A percentile compares a stretch with the other conserved stretches of the same genome.
phyloP scores from a whole-genome alignment of 2,797 vertebrate species.

The Glyptemys insculpta region DNA sequence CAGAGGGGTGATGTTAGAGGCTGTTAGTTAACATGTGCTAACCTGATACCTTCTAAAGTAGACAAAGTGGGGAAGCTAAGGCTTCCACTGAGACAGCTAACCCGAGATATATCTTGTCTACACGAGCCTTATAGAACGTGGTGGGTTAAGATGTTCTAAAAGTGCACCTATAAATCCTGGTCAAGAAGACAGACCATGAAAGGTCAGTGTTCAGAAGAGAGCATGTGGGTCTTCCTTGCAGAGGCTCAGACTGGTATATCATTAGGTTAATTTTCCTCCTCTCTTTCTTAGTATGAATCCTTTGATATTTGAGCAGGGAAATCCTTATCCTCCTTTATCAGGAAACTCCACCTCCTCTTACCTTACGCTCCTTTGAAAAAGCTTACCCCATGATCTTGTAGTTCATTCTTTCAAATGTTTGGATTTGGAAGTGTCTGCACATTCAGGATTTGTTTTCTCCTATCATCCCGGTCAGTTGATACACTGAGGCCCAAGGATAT shows the following conservation, averaged over 20 bases:
- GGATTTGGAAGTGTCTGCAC: fast-evolving
- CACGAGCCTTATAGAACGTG: slow-evolving; percentile 43
- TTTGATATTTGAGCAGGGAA: slow-evolving; percentile 81
- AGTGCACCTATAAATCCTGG: slow-evolving; percentile 70
- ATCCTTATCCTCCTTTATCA: slow-evolving; percentile 69
- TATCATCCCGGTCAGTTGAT: not conserved
- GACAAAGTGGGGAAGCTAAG: not conserved
- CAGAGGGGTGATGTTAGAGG: slow-evolving; percentile 8
- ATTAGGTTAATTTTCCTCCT: slow-evolving; percentile 52
- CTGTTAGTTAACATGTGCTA: slow-evolving; percentile 42
- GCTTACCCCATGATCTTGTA: not conserved
- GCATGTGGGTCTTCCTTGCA: slow-evolving; percentile 28
- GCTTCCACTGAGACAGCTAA: fast-evolving
- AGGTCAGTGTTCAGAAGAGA: slow-evolving; percentile 72
- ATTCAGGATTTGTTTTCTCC: not conserved
- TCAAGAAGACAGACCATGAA: slow-evolving; percentile 71
- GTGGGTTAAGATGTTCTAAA: slow-evolving; percentile 55
- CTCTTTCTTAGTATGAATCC: slow-evolving; percentile 68
- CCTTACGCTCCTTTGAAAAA: slow-evolving; percentile 51
- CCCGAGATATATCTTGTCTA: not conserved
- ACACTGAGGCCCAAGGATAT: not conserved
- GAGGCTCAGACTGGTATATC: slow-evolving; percentile 62
- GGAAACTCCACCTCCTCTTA: slow-evolving; percentile 35
- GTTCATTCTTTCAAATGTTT: not conserved
- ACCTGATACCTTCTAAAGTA: not conserved